These are phyloP conservation scores for Suncus etruscus DNA, from an alignment of 2,113 vertebrate species.

Conservation along the genomic window DNA sequence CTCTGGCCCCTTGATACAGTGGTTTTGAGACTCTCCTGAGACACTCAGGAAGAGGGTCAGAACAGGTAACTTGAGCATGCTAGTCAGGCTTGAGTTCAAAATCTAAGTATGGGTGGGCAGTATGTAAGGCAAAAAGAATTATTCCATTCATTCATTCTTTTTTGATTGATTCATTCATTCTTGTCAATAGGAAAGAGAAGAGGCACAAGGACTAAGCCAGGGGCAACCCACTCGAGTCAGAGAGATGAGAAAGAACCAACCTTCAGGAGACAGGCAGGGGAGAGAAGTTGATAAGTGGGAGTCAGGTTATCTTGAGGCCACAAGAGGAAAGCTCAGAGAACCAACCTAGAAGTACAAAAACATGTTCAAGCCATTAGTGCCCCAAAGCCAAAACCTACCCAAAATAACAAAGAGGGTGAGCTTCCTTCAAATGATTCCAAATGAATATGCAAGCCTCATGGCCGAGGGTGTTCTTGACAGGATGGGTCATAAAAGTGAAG, in stretches of 20 bases:
- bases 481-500: not conserved
- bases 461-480: conserved; percentile 12
- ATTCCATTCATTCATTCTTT: too few species aligned
- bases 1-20: not conserved
- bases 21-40: not conserved
- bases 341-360: not conserved
- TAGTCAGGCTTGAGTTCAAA: not conserved
- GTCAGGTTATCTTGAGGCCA: not conserved
- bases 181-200: not conserved
- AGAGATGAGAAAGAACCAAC: not conserved
- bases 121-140: too few species aligned
- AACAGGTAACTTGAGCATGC: not conserved
- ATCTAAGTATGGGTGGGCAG: not conserved
- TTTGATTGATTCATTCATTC: too few species aligned
- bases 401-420: not conserved
- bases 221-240: not conserved
- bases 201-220: rapidly evolving
- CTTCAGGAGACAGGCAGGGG: not conserved
- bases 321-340: not conserved
- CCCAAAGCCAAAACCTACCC: too few species aligned
- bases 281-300: not conserved
- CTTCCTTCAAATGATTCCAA: conserved; percentile 30
- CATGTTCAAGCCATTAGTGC: not conserved
- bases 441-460: conserved; percentile 14
- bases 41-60: not conserved